Conservation (phyloP, 2,113 vertebrate genomes). For the Tautogolabrus adspersus region DNA sequence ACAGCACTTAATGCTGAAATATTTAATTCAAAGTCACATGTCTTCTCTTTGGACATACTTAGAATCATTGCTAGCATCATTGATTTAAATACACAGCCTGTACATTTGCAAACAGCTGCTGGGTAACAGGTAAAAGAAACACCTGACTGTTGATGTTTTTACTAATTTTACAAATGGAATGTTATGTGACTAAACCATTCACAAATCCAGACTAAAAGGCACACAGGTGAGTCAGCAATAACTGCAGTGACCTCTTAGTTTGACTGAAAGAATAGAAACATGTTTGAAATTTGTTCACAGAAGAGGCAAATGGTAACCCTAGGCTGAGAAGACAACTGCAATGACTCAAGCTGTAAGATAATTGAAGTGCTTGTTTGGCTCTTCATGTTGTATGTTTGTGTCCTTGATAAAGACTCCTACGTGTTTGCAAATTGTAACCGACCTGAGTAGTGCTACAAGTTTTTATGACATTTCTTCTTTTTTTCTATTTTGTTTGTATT, state of each 20-base stretch:
- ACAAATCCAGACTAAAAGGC: no score
- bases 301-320: background rate
- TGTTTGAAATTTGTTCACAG: background rate
- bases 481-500: background rate
- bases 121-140: no score
- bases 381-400: background rate
- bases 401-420: background rate
- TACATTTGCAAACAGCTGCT: no score
- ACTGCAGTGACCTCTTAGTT: background rate
- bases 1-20: background rate
- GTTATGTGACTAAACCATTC: no score
- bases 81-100: no score
- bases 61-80: no score
- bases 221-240: no score
- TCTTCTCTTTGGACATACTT: background rate
- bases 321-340: background rate
- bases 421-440: background rate
- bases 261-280: background rate
- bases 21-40: background rate
- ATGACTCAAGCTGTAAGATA: background rate
- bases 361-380: background rate
- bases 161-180: no score
- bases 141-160: no score
- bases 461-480: background rate
- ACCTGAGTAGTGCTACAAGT: accelerated